phyloP scores from a whole-genome alignment of 2,113 vertebrate species.

The Proterorhinus semilunaris region DNA sequence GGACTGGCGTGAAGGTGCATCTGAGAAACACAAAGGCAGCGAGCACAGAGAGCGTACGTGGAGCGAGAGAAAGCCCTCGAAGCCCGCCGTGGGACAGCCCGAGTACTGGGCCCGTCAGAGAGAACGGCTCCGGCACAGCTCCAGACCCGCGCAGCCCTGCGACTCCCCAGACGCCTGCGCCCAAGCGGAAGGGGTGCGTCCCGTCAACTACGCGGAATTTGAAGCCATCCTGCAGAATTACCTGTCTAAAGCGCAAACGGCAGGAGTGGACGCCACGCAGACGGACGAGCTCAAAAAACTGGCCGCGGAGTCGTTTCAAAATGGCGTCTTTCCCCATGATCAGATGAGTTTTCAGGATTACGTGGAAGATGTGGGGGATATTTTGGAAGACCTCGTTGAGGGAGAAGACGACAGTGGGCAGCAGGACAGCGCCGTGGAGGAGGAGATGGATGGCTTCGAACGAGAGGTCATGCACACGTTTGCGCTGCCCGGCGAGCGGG shows the following conservation, averaged over 20 bases:
- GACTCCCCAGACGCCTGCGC: slow-evolving; percentile 77
- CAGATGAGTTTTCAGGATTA: slow-evolving; percentile 84
- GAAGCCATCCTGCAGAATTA: slow-evolving; percentile 77
- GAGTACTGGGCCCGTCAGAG: slow-evolving; percentile 66
- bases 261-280: slow-evolving; percentile 42
- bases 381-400: slow-evolving; percentile 85
- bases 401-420: slow-evolving; percentile 49
- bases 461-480: slow-evolving; percentile 72
- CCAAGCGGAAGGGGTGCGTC: slow-evolving; percentile 76
- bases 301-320: slow-evolving; percentile 73
- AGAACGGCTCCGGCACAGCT: slow-evolving; percentile 60
- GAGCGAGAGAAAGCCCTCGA: slow-evolving; percentile 19
- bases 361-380: slow-evolving; percentile 84
- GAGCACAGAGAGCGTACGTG: slow-evolving; percentile 30
- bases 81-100: slow-evolving; percentile 28
- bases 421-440: slow-evolving; percentile 56
- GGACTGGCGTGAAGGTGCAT: slow-evolving; percentile 29
- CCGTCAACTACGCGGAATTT: slow-evolving; percentile 77
- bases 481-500: slow-evolving; percentile 30
- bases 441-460: slow-evolving; percentile 84
- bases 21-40: slow-evolving; percentile 14
- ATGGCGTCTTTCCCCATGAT: slow-evolving; percentile 82
- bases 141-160: slow-evolving; percentile 73
- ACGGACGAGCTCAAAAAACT: slow-evolving; percentile 65
- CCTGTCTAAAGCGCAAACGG: slow-evolving; percentile 63